Conservation (phyloP, 2,888 invertebrate genomes). For the Melieria crassipennis region DNA sequence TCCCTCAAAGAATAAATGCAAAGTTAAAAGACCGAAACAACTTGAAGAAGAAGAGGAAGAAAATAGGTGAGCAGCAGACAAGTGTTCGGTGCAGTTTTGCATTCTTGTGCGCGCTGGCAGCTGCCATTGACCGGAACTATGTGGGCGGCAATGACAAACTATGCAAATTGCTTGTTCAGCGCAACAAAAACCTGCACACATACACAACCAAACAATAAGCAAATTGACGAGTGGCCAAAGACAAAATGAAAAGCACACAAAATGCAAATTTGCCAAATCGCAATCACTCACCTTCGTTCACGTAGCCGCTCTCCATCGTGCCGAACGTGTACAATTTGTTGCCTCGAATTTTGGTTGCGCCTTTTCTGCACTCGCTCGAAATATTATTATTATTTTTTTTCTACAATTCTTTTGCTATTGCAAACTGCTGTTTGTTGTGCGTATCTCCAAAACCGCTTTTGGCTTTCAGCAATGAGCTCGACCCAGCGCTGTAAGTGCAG, state of each 20-base stretch:
- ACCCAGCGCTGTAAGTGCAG: slow-evolving; percentile 7
- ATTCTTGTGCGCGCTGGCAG: slow-evolving; percentile 5
- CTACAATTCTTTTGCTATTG: slow-evolving; percentile 2
- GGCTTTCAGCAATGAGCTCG: background rate
- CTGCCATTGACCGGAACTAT: slow-evolving; percentile 38
- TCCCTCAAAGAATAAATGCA: background rate
- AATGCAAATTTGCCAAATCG: too few species aligned
- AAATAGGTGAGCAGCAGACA: background rate
- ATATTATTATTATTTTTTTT: slow-evolving; percentile 8
- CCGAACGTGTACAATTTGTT: slow-evolving; percentile 59
- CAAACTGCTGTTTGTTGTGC: background rate
- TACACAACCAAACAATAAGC: too few species aligned
- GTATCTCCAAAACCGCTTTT: slow-evolving; percentile 20
- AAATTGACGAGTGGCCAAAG: background rate
- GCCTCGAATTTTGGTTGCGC: slow-evolving; percentile 41
- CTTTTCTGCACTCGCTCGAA: slow-evolving; percentile 20
- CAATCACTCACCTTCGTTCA: slow-evolving; percentile 63
- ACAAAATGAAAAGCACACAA: too few species aligned
- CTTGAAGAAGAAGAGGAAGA: background rate
- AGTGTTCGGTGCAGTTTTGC: background rate
- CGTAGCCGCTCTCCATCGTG: slow-evolving; percentile 65
- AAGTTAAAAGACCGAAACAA: background rate
- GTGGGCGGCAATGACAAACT: slow-evolving; percentile 32
- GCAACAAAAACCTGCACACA: too few species aligned
- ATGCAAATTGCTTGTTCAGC: too few species aligned